phyloP scores from a whole-genome alignment of 2,797 vertebrate genomes.

The Psittacula echo region DNA sequence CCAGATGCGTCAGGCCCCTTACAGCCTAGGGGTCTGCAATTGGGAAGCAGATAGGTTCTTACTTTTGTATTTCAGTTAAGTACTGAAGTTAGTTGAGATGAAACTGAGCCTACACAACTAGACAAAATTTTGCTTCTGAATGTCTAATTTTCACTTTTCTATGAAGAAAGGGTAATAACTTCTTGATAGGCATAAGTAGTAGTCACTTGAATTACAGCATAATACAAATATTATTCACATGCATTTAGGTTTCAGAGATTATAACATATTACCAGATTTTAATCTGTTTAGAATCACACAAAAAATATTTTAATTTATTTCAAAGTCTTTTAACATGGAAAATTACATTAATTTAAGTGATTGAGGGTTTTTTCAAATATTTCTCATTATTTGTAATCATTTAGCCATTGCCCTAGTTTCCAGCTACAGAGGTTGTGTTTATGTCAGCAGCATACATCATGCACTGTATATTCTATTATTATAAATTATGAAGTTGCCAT shows the following conservation, averaged over 20 bases:
- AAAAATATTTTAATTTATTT: neutral
- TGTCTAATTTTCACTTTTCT: neutral
- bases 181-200: neutral
- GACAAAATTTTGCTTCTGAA: neutral
- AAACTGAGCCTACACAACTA: neutral
- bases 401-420: neutral
- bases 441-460: neutral
- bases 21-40: neutral
- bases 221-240: neutral
- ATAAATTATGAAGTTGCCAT: neutral
- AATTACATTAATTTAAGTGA: neutral
- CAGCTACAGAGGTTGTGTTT: neutral
- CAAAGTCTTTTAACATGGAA: neutral
- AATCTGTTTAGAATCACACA: neutral
- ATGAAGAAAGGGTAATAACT: neutral
- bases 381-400: neutral
- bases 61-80: neutral
- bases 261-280: neutral
- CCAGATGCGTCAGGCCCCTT: neutral
- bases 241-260: neutral
- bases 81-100: neutral
- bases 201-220: neutral
- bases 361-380: accelerated
- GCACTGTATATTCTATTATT: neutral
- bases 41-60: neutral